Evolutionary conservation across 2,888 invertebrate species (phyloP).

Genomic region (Folsomia candida): DNA sequence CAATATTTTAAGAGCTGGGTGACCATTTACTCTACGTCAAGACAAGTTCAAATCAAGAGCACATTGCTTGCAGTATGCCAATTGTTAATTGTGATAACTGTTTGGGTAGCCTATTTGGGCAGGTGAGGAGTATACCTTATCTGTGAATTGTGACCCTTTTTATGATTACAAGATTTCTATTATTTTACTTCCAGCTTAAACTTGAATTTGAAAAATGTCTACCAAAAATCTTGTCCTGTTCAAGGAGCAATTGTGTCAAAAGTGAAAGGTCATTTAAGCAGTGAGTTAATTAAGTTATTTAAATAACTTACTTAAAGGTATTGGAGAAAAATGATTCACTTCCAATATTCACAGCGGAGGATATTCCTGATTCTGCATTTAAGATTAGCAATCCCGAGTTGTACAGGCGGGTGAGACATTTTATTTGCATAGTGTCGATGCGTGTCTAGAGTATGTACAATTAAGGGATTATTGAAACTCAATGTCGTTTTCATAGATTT

Average conservation of each 20-base stretch:
- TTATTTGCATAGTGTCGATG: too few species aligned
- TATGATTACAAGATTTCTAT: neutral
- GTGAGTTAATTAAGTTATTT: too few species aligned
- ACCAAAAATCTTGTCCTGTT: conserved; percentile 36
- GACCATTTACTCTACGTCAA: conserved; percentile 38
- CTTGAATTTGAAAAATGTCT: conserved; percentile 35
- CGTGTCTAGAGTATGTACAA: too few species aligned
- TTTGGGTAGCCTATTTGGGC: conserved; percentile 39
- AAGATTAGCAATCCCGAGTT: conserved; percentile 31
- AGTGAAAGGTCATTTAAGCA: conserved; percentile 57
- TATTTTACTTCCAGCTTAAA: conserved; percentile 22
- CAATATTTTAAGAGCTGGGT: conserved; percentile 18
- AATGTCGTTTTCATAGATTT: too few species aligned
- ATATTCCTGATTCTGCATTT: conserved; percentile 38
- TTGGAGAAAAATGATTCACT: too few species aligned
- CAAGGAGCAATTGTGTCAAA: conserved; percentile 55
- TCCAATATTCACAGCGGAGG: too few species aligned
- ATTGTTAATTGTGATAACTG: conserved; percentile 31
- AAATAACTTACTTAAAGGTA: too few species aligned
- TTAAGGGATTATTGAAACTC: too few species aligned
- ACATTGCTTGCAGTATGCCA: conserved; percentile 39
- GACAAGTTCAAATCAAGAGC: conserved; percentile 37
- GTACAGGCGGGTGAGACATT: too few species aligned
- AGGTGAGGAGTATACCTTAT: conserved; percentile 39
- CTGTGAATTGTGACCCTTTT: neutral